phyloP scores from a whole-genome alignment of 2,797 vertebrate genomes.

The Momotus momota region DNA sequence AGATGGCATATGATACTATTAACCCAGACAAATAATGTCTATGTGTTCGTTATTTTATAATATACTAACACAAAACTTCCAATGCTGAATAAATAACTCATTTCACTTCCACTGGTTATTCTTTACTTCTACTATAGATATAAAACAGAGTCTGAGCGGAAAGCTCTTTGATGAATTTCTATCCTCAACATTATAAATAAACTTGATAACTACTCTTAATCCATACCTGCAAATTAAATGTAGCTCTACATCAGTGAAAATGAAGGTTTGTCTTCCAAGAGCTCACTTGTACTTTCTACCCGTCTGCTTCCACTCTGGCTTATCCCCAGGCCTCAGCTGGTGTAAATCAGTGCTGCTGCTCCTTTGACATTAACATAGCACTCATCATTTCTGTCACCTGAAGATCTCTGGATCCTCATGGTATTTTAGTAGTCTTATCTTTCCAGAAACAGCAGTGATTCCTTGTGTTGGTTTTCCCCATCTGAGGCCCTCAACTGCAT shows the following conservation, averaged over 20 bases:
- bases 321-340: neutral
- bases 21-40: neutral
- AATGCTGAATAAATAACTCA: neutral
- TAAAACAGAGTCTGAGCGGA: neutral
- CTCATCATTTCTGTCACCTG: neutral
- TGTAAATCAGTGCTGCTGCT: neutral
- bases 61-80: neutral
- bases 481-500: neutral
- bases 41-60: neutral
- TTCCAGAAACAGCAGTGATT: neutral
- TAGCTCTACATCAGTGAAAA: neutral
- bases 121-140: neutral
- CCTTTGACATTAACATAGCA: neutral
- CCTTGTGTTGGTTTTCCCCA: accelerated
- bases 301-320: neutral
- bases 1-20: neutral
- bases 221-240: neutral
- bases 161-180: neutral
- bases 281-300: neutral
- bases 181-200: neutral
- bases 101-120: neutral
- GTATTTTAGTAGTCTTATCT: neutral
- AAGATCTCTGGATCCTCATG: neutral
- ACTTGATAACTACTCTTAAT: neutral
- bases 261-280: neutral